A percentile compares a stretch with the other conserved stretches of the same genome.
These are phyloP conservation scores for Corythornis vintsioides DNA, from an alignment of 2,113 vertebrate genomes.

Conservation along the genomic window DNA sequence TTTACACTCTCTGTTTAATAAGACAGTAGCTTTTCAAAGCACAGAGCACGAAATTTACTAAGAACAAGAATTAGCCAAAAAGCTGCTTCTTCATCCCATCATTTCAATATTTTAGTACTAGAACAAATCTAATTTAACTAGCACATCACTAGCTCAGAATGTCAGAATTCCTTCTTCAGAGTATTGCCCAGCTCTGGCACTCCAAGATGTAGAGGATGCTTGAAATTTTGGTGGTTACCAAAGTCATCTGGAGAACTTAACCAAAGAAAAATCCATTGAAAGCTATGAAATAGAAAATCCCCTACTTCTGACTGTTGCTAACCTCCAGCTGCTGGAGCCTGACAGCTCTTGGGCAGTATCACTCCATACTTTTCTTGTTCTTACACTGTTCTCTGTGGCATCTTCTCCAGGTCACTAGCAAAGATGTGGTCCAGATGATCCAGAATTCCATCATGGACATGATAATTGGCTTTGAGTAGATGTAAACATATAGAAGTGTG, in stretches of 20 bases:
- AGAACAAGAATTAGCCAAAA: background rate
- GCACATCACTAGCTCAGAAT: background rate
- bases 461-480: background rate
- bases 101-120: background rate
- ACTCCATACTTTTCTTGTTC: background rate
- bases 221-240: background rate
- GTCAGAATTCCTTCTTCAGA: background rate
- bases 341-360: background rate
- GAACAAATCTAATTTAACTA: background rate
- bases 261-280: background rate
- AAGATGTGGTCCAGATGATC: background rate
- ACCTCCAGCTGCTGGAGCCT: background rate
- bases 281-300: background rate
- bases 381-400: background rate
- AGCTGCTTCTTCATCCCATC: background rate
- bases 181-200: background rate
- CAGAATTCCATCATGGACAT: background rate
- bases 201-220: background rate
- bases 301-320: background rate
- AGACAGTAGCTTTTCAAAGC: background rate
- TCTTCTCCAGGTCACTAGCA: background rate
- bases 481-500: background rate
- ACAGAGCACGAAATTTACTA: background rate
- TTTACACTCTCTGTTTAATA: background rate
- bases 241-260: background rate